phyloP scores from a whole-genome alignment of 1,140 invertebrate genomes.

The Drosophila gunungcola region DNA sequence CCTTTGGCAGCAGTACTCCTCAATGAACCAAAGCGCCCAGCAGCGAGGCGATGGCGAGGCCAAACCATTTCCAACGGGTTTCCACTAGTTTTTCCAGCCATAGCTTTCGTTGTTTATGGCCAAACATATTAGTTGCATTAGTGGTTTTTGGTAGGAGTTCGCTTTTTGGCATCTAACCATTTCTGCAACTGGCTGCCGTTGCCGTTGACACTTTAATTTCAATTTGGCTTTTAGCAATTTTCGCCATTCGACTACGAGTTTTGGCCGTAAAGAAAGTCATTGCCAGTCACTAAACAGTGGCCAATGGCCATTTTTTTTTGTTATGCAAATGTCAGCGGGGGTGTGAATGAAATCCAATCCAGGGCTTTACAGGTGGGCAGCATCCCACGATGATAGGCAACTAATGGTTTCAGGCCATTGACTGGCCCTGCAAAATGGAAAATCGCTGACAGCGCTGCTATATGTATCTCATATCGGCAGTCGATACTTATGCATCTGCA shows the following conservation, averaged over 20 bases:
- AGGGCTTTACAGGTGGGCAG: conserved; percentile 41
- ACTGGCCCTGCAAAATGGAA: conserved; percentile 30
- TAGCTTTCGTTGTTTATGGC: conserved; percentile 79
- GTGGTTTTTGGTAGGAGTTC: conserved; percentile 59
- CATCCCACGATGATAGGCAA: conserved; percentile 28
- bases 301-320: conserved; percentile 52
- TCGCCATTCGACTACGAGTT: conserved; percentile 41
- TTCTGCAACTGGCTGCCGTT: conserved; percentile 67
- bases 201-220: conserved; percentile 75
- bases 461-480: conserved; percentile 3
- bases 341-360: conserved; percentile 30
- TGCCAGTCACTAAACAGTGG: conserved; percentile 51
- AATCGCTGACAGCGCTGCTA: conserved; percentile 21
- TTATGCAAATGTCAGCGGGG: conserved; percentile 59
- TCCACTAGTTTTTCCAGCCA: conserved; percentile 46
- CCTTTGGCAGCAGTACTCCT: conserved; percentile 30
- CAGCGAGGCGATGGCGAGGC: conserved; percentile 29
- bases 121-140: conserved; percentile 76
- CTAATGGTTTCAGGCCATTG: conserved; percentile 34
- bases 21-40: conserved; percentile 53
- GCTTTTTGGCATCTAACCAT: conserved; percentile 65
- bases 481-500: conserved; percentile 2
- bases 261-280: conserved; percentile 71
- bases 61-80: conserved; percentile 53
- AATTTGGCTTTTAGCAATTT: conserved; percentile 71